These are phyloP conservation scores for Callionymus lyra DNA, from an alignment of 2,113 vertebrate species.

Conservation along the genomic window DNA sequence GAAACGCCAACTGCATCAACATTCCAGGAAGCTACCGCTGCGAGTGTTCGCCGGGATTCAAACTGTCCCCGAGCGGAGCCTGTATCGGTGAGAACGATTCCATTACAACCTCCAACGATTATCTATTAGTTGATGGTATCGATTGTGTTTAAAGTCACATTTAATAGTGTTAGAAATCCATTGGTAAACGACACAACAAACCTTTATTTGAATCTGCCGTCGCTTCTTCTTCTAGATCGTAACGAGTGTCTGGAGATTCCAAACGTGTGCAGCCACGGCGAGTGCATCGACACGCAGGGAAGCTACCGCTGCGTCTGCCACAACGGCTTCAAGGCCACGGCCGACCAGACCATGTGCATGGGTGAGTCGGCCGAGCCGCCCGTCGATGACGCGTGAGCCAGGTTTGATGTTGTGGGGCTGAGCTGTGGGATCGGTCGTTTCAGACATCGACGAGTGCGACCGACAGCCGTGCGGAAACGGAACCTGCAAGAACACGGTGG, in stretches of 20 bases:
- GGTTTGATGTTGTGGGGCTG: not conserved
- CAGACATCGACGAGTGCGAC: constrained; percentile 89
- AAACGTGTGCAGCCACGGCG: constrained; percentile 82
- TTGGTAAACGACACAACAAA: not conserved
- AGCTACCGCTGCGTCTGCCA: constrained; percentile 86
- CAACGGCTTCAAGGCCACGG: constrained; percentile 82
- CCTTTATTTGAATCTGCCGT: not conserved
- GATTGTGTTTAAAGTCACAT: too few species aligned
- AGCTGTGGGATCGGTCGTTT: not conserved
- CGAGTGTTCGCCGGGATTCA: constrained; percentile 80
- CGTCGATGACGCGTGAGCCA: not conserved
- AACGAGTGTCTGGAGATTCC: constrained; percentile 88
- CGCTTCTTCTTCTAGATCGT: constrained; percentile 60
- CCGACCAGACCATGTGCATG: constrained; percentile 86
- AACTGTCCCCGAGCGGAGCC: constrained; percentile 79
- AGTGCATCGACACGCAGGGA: constrained; percentile 83
- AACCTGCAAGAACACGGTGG: constrained; percentile 85
- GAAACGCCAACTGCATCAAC: constrained; percentile 84
- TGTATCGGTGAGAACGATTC: constrained; percentile 77
- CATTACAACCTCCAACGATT: too few species aligned
- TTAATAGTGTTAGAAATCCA: too few species aligned
- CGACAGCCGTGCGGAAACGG: constrained; percentile 83
- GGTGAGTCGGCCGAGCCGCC: constrained; percentile 57
- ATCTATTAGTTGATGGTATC: too few species aligned
- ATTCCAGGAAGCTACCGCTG: constrained; percentile 87